Percentiles rank a stretch among this genome's conserved stretches.
These are phyloP conservation scores for Cydia amplana DNA, from an alignment of 1,140 invertebrate genomes.

Conservation along the genomic window DNA sequence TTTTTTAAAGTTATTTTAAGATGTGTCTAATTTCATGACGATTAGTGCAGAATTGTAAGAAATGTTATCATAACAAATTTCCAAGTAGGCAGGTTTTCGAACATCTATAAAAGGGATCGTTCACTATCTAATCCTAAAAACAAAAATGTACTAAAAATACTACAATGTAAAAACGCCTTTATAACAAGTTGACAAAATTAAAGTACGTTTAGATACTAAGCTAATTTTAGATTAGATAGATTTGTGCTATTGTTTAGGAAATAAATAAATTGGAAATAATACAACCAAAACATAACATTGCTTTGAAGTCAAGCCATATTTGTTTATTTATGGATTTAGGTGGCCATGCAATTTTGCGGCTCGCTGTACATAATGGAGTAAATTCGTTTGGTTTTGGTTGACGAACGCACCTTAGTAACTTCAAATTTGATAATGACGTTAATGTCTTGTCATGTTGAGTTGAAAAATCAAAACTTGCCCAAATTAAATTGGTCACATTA, in stretches of 20 bases:
- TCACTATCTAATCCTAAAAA: background rate
- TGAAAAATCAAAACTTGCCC: conserved; percentile 26
- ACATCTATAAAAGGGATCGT: background rate
- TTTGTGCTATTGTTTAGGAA: background rate
- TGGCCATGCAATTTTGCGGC: no score
- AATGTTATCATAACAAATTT: background rate
- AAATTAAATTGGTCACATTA: background rate
- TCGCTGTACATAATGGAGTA: no score
- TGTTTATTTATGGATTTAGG: no score
- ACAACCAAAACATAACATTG: background rate
- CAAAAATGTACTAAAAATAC: background rate
- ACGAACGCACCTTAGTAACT: background rate
- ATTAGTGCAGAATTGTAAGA: background rate
- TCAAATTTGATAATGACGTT: conserved; percentile 31
- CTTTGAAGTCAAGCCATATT: no score
- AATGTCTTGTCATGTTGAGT: conserved; percentile 31
- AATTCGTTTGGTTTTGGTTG: background rate
- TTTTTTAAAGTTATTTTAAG: background rate
- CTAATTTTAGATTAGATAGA: background rate
- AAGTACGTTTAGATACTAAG: conserved; percentile 3
- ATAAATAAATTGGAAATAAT: no score
- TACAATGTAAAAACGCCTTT: background rate
- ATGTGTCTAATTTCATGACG: background rate
- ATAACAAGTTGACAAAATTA: background rate
- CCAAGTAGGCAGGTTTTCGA: background rate